Evolutionary conservation across 2,888 invertebrate genomes (phyloP), one percentile per base, ranked within the genome.

Genomic region (Lasius fuliginosus): DNA sequence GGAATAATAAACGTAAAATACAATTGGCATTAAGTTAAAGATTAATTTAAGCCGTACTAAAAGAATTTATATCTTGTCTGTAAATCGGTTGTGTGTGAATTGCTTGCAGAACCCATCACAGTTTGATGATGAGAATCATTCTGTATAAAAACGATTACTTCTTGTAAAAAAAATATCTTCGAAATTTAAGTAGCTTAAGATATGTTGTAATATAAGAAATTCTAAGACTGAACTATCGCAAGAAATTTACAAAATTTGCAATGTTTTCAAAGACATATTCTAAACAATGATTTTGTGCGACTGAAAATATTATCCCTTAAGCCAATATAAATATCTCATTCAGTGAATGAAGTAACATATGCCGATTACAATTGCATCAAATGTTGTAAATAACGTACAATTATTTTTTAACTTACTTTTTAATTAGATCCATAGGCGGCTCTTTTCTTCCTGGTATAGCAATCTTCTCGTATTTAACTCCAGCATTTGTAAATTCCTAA

Each of bases 391-490:
- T 40, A 27, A 67, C 6, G 2, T 0, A 49, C 49, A 40, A 77
- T 33, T 9, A 27, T 74, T 23, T 23, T 23, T 23, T 23, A 23
- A 95, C 95, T 95, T 93, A 96, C 96, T 92, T 91, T 58, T 92
- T 89, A 74, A 95, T 94, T 60, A 94, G 92, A 3, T 93, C 88
- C 81, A 92, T 87, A 12, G 93, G 90, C 12, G 96, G 96, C n/a
- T 96, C 90, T 42, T 93, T 93, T 75, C 95, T 95, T 0, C 96
- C 96, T 36, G 95, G 95, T 53, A 96, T 95, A 89, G 94, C 95
- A 62, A 96, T 95, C 93, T 96, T 96, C 86, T 94, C 92, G 92
- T 96, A 95, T 46, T 92, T 90, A 11, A 96, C 88, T 8, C 95
- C 95, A 64, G 92, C 93, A 12, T 92, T 87, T 11, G 89, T 90